These are phyloP conservation scores for Troides helena DNA, from an alignment of 2,888 invertebrate species.

Conservation along the genomic window DNA sequence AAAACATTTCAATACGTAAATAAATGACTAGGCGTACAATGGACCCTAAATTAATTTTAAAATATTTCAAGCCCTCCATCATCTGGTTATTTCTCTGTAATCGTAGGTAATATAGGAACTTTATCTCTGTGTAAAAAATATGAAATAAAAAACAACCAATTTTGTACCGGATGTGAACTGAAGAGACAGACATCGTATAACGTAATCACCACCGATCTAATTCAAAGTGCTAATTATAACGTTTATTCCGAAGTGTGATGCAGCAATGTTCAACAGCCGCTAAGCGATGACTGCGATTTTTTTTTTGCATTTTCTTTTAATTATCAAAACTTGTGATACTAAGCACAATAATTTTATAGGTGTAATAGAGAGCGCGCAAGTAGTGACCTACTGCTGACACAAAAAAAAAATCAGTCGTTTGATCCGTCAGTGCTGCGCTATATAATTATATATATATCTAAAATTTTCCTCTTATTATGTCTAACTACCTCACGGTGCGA, in stretches of 20 bases:
- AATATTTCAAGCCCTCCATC: slow-evolving; percentile 37
- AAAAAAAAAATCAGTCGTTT: slow-evolving; percentile 25
- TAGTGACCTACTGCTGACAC: slow-evolving; percentile 5
- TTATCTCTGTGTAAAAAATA: slow-evolving; percentile 69
- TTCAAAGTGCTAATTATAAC: slow-evolving; percentile 47
- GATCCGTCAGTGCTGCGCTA: slow-evolving; percentile 28
- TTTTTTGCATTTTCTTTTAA: slow-evolving; percentile 49
- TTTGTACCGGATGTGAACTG: slow-evolving; percentile 39
- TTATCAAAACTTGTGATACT: slow-evolving; percentile 63
- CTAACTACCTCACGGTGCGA: slow-evolving; percentile 74
- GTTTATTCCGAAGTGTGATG: slow-evolving; percentile 53
- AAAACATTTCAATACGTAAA: slow-evolving; percentile 66
- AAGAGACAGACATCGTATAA: slow-evolving; percentile 39
- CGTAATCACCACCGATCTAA: slow-evolving; percentile 42
- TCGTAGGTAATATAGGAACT: slow-evolving; percentile 72
- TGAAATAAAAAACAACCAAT: slow-evolving; percentile 34
- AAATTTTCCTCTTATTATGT: slow-evolving; percentile 61
- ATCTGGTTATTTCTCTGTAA: slow-evolving; percentile 45
- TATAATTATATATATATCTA: slow-evolving; percentile 32
- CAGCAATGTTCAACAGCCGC: slow-evolving; percentile 52
- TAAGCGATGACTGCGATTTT: slow-evolving; percentile 58
- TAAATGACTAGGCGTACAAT: slow-evolving; percentile 77
- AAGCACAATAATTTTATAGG: slow-evolving; percentile 62
- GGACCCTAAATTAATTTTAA: slow-evolving; percentile 63
- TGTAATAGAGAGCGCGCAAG: slow-evolving; percentile 33